Conservation (phyloP, 2,113 vertebrate species). For the Mobula hypostoma region DNA sequence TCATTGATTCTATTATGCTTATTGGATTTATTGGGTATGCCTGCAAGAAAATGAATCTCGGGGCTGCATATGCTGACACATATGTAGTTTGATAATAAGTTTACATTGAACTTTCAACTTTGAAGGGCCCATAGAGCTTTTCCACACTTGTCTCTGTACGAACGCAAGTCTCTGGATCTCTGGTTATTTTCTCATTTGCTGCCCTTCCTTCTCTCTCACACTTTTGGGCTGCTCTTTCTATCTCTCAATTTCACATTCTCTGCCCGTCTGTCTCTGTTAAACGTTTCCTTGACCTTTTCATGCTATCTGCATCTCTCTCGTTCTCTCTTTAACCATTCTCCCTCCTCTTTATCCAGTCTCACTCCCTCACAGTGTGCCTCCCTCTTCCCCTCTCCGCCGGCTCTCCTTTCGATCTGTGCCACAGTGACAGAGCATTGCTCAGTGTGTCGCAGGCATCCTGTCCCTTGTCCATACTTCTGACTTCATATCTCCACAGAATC, state of each 20-base stretch:
- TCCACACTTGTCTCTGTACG: not conserved
- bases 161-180: not conserved
- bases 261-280: not conserved
- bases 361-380: not conserved
- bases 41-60: no score
- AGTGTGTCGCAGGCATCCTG: not conserved
- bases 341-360: not conserved
- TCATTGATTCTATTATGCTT: no score
- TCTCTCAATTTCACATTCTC: not conserved
- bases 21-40: no score
- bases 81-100: no score
- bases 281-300: not conserved
- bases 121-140: no score
- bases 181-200: not conserved
- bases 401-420: not conserved
- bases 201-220: no score
- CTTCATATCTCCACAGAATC: not conserved
- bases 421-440: not conserved
- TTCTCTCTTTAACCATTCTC: not conserved
- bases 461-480: not conserved
- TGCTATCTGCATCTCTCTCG: not conserved
- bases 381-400: not conserved
- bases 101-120: no score
- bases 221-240: no score
- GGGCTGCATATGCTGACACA: no score